Evolutionary conservation across 2,113 vertebrate genomes (phyloP).

Genomic region (Trichomycterus rosablanca): DNA sequence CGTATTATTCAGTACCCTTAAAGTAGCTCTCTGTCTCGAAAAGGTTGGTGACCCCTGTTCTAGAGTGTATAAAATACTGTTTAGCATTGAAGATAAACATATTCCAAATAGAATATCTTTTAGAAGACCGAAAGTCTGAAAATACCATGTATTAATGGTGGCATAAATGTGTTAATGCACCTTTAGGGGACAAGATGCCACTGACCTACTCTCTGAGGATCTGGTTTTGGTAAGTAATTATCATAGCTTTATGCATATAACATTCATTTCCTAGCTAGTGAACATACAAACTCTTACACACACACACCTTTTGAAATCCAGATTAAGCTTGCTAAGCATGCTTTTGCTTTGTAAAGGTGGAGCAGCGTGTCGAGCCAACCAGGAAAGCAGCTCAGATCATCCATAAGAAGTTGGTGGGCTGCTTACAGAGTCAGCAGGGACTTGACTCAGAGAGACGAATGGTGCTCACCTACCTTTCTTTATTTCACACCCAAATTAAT

Average conservation of each 20-base stretch:
- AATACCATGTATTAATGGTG: no score
- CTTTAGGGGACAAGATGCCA: conserved; percentile 83
- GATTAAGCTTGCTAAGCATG: conserved; percentile 5
- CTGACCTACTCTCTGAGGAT: conserved; percentile 83
- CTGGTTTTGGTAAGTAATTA: conserved; percentile 76
- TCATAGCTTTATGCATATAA: background rate
- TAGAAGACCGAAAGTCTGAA: no score
- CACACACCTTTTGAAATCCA: no score
- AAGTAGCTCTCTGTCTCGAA: no score
- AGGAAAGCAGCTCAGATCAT: conserved; percentile 83
- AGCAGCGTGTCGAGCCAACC: conserved; percentile 88
- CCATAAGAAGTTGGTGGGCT: conserved; percentile 83
- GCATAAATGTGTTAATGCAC: no score
- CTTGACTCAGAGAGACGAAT: conserved; percentile 85
- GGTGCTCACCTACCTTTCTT: conserved; percentile 60
- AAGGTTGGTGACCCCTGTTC: no score
- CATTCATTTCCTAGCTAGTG: no score
- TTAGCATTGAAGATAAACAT: no score
- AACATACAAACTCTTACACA: background rate
- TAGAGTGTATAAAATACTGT: no score
- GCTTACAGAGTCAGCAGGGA: conserved; percentile 84
- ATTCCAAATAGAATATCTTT: no score
- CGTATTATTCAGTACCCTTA: no score
- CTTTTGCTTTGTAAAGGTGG: conserved; percentile 70
- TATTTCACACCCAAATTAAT: no score